phyloP scores from a whole-genome alignment of 1,140 invertebrate genomes.

The Diuraphis noxia region DNA sequence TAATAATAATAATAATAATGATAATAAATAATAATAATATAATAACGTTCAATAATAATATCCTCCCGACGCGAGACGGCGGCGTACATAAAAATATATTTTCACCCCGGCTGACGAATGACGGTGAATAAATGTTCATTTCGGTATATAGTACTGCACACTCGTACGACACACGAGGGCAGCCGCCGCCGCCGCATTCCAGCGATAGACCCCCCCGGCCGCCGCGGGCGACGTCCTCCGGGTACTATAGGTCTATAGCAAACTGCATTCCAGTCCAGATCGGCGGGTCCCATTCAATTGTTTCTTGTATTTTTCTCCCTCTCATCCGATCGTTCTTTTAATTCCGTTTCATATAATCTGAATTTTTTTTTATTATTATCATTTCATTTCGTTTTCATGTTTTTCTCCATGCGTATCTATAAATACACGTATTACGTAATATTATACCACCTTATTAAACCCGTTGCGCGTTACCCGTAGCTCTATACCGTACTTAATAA shows the following conservation, averaged over 20 bases:
- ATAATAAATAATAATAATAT: background rate
- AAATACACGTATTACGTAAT: background rate
- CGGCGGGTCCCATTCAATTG: conserved; percentile 49
- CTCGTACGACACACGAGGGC: background rate
- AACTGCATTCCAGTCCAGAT: conserved; percentile 52
- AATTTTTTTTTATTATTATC: background rate
- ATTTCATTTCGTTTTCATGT: conserved; percentile 16
- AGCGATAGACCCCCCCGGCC: conserved; percentile 30
- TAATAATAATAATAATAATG: background rate
- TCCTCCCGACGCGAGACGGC: background rate
- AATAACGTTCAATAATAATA: background rate
- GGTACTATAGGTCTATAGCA: conserved; percentile 10
- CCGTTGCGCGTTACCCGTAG: background rate
- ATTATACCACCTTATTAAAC: conserved; percentile 1
- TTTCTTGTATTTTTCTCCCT: conserved; percentile 25
- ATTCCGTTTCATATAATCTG: conserved; percentile 20
- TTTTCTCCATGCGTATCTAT: background rate
- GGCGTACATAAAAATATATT: background rate
- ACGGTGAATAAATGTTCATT: conserved; percentile 46
- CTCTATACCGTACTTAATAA: background rate
- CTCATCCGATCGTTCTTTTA: conserved; percentile 15
- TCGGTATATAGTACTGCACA: conserved; percentile 25
- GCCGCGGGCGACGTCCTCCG: background rate
- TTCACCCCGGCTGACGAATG: conserved; percentile 50
- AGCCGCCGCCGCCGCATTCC: conserved; percentile 45